A percentile compares a stretch with the other conserved stretches of the same genome.
These are phyloP conservation scores for Monopis laevigella DNA, from an alignment of 2,888 invertebrate genomes.

Conservation along the genomic window DNA sequence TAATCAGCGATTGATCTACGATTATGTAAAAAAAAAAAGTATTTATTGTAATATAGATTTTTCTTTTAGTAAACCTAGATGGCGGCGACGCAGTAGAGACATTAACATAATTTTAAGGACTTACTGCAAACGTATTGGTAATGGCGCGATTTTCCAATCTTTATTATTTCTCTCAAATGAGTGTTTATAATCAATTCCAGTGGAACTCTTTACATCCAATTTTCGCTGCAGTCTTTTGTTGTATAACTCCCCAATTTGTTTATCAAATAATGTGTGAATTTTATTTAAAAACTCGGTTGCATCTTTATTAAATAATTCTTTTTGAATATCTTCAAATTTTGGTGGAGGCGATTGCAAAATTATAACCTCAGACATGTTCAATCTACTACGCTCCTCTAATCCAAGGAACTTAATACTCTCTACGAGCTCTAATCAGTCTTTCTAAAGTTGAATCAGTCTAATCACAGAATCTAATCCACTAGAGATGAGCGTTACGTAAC, in stretches of 20 bases:
- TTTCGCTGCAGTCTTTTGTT: slow-evolving; percentile 43
- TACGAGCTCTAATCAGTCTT: too few species aligned
- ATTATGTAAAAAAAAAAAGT: too few species aligned
- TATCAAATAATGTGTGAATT: slow-evolving; percentile 58
- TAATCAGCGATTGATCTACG: too few species aligned
- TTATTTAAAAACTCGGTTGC: slow-evolving; percentile 65
- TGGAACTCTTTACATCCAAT: slow-evolving; percentile 30
- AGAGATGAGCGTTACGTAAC: too few species aligned
- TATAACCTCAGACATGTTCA: slow-evolving; percentile 33
- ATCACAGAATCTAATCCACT: too few species aligned
- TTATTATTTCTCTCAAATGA: slow-evolving; percentile 45
- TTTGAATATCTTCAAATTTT: slow-evolving; percentile 63
- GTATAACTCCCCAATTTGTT: slow-evolving; percentile 52
- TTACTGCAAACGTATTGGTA: slow-evolving; percentile 63
- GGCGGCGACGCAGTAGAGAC: too few species aligned
- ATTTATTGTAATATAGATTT: too few species aligned
- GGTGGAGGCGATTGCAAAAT: slow-evolving; percentile 59
- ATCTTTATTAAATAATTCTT: slow-evolving; percentile 61
- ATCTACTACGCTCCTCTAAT: too few species aligned
- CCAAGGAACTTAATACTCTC: too few species aligned
- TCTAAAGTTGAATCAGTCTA: too few species aligned
- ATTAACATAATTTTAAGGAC: slow-evolving; percentile 22
- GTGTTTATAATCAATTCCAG: slow-evolving; percentile 43
- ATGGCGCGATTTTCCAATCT: slow-evolving; percentile 68
- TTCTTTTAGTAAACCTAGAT: too few species aligned